Percentiles rank a stretch among this genome's conserved stretches.
phyloP scores from a whole-genome alignment of 2,797 vertebrate genomes.

The Coendou prehensilis region DNA sequence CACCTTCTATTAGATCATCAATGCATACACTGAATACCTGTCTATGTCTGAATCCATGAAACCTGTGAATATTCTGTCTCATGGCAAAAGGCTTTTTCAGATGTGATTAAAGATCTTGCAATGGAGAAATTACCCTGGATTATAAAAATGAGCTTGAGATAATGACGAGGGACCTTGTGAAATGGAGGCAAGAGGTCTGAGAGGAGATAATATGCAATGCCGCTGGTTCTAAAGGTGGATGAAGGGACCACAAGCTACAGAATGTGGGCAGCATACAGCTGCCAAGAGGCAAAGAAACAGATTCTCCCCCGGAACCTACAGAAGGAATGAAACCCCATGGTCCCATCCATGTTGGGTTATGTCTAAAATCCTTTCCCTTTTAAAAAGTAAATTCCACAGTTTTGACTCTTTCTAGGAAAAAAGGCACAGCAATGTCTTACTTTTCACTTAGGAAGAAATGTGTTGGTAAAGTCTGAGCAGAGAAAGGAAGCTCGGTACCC shows the following conservation, averaged over 20 bases:
- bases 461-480: background rate
- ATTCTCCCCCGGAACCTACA: background rate
- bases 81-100: background rate
- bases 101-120: background rate
- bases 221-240: background rate
- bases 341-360: background rate
- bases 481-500: background rate
- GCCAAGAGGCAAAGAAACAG: background rate
- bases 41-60: background rate
- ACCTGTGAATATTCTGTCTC: background rate
- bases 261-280: background rate
- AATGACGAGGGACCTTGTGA: background rate
- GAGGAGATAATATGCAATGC: background rate
- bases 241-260: background rate
- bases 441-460: background rate
- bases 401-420: background rate
- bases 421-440: background rate
- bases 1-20: background rate
- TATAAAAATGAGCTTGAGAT: background rate
- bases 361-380: conserved; percentile 8
- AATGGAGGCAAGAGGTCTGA: background rate
- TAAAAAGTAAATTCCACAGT: background rate
- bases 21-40: background rate
- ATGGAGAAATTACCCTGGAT: background rate
- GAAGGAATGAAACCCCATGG: background rate